Percentiles rank a stretch among this genome's conserved stretches.
Conservation (phyloP, 2,888 invertebrate species). For the Teinopalpus imperialis region DNA sequence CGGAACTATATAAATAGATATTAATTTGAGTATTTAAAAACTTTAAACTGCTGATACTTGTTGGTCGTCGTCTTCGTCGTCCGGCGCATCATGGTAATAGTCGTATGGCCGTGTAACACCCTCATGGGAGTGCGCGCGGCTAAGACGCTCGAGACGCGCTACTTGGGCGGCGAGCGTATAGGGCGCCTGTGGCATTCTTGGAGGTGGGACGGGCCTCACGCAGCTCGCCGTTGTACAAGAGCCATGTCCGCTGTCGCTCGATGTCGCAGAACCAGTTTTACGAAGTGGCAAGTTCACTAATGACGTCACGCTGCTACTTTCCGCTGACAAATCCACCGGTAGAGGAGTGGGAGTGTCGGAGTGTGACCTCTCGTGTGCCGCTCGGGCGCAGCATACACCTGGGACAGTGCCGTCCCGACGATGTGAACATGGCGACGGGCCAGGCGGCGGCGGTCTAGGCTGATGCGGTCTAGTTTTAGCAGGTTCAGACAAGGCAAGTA, state of each 20-base stretch:
- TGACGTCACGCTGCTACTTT: constrained; percentile 97
- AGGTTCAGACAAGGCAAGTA: constrained; percentile 94
- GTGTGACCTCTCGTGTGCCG: constrained; percentile 94
- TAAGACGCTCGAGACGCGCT: constrained; percentile 90
- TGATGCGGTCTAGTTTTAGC: constrained; percentile 94
- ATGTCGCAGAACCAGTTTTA: constrained; percentile 95
- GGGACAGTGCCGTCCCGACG: constrained; percentile 83
- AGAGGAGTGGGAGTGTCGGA: constrained; percentile 93
- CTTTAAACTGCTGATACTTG: constrained; percentile 77
- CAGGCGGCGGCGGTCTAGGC: constrained; percentile 85
- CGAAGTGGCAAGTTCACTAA: constrained; percentile 93
- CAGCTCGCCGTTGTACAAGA: constrained; percentile 82
- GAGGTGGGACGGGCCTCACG: constrained; percentile 86
- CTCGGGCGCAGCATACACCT: constrained; percentile 72
- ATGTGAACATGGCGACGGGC: constrained; percentile 85
- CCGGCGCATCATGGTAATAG: constrained; percentile 82
- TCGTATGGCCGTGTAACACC: constrained; percentile 90
- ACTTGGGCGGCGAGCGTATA: constrained; percentile 94
- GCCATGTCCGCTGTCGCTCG: constrained; percentile 95
- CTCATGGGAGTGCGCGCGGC: constrained; percentile 93
- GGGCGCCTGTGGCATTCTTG: constrained; percentile 87
- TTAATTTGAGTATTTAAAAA: constrained; percentile 62
- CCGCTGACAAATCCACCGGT: constrained; percentile 94
- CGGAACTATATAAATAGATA: constrained; percentile 73
- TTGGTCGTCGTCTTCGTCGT: constrained; percentile 78